Base-by-base conservation (phyloP, 2,113 vertebrate genomes). In the Hippocampus comes region DNA sequence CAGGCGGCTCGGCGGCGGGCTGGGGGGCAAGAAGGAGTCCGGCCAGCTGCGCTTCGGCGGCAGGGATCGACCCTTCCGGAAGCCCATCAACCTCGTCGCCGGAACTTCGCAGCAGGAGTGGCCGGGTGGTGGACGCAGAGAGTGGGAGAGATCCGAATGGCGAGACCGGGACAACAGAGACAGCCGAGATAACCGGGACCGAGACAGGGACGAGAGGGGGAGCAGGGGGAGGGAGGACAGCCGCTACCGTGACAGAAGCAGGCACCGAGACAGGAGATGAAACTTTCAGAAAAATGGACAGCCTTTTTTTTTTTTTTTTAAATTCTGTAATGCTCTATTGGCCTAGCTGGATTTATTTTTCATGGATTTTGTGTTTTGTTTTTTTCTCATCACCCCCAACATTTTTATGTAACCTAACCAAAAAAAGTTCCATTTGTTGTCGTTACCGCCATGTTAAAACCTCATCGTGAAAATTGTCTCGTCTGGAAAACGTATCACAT, bases 11-110 rank as follows among this genome's bases (percentile, higher is more conserved):
- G 97, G 97, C 1, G 97, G 97, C 0, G 97, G 97, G 0, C 93
- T 94, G 25, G 97, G 97, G 3, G 97, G 97, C 6, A 97, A 97
- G 72, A 99, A 99, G 34, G 97, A 99, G 83, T 99, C 97, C 0
- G 97, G 97, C 1, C 97, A 99, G 79, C 88, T 99, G 72, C 92
- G 97, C 11, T 99, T 98, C 0, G 97, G 97, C 20, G 97, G 97
- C 5, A 92, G 95, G 70, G 97, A 99, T 82, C 91, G 97, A 67
- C 97, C 97, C 10, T 99, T 99, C 82, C 93, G 96, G 1, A 98
- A 96, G 66, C 97, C 97, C 48, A 97, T 99, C 25, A 94, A 94
- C 76, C 81, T 99, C 73, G 94, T 93, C 0, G 73, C 85, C 0
- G 75, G 92, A 60, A 88, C 86, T 75, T 3, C 74, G 84, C 92